Conservation (phyloP, 2,888 invertebrate species). For the Bimastos eiseni region DNA sequence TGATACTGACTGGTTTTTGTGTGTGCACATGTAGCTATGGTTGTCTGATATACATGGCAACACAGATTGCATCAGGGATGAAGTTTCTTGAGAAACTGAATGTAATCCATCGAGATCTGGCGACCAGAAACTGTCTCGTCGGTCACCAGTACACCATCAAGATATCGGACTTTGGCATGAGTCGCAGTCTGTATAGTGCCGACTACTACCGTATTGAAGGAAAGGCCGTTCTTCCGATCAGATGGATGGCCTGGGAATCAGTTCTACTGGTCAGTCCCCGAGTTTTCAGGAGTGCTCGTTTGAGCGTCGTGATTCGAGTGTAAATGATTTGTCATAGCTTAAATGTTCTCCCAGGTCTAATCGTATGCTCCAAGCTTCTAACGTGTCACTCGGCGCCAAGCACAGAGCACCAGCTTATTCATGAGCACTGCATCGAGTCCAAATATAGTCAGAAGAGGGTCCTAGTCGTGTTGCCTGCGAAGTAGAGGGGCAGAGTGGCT, state of each 20-base stretch:
- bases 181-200: slow-evolving; percentile 61
- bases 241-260: slow-evolving; percentile 90
- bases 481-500: too few species aligned
- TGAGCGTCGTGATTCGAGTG: not conserved
- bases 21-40: slow-evolving; percentile 71
- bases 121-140: slow-evolving; percentile 83
- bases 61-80: slow-evolving; percentile 87
- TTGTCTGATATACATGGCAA: slow-evolving; percentile 78
- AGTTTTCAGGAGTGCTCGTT: not conserved
- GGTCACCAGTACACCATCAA: slow-evolving; percentile 75
- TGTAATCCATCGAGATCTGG: slow-evolving; percentile 87
- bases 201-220: slow-evolving; percentile 85
- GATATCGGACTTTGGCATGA: slow-evolving; percentile 63
- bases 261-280: slow-evolving; percentile 66
- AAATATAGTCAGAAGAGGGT: too few species aligned
- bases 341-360: too few species aligned
- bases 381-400: too few species aligned
- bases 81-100: slow-evolving; percentile 83
- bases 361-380: too few species aligned
- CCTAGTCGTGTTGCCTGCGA: too few species aligned
- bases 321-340: not conserved
- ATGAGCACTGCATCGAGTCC: too few species aligned
- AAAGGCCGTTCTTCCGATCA: slow-evolving; percentile 82
- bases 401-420: too few species aligned
- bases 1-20: not conserved